phyloP scores from a whole-genome alignment of 1,140 invertebrate species.

The Ceratina calcarata region DNA sequence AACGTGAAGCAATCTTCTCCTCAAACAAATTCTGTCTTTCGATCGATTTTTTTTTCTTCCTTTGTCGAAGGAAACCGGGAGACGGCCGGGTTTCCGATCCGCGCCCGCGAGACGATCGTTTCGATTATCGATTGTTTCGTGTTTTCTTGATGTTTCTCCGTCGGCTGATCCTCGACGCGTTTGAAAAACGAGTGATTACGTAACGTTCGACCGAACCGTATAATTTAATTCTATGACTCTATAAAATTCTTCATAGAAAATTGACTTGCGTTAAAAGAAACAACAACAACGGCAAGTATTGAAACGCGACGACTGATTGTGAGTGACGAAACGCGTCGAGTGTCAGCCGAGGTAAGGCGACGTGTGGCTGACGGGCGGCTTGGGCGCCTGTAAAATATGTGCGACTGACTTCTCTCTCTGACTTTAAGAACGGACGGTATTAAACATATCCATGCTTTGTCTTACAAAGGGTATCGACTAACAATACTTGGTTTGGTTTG shows the following conservation, averaged over 20 bases:
- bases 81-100: not conserved
- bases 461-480: slow-evolving; percentile 55
- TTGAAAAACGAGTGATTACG: not conserved
- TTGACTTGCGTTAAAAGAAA: too few species aligned
- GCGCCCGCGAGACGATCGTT: slow-evolving; percentile 21
- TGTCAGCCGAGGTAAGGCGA: slow-evolving; percentile 3
- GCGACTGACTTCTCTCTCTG: slow-evolving; percentile 14
- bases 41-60: too few species aligned
- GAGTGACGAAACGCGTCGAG: slow-evolving; percentile 25
- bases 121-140: slow-evolving; percentile 21
- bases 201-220: not conserved
- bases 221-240: too few species aligned
- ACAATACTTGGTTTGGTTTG: slow-evolving; percentile 56
- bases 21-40: not conserved
- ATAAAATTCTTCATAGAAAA: too few species aligned
- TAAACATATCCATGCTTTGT: slow-evolving; percentile 63
- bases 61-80: not conserved
- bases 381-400: slow-evolving; percentile 45
- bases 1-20: not conserved
- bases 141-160: slow-evolving; percentile 23
- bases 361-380: not conserved
- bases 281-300: not conserved
- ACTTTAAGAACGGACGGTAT: slow-evolving; percentile 6
- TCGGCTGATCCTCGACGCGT: slow-evolving; percentile 12
- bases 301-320: not conserved